phyloP scores from a whole-genome alignment of 2,888 invertebrate species.

The Sthenelais limicola region DNA sequence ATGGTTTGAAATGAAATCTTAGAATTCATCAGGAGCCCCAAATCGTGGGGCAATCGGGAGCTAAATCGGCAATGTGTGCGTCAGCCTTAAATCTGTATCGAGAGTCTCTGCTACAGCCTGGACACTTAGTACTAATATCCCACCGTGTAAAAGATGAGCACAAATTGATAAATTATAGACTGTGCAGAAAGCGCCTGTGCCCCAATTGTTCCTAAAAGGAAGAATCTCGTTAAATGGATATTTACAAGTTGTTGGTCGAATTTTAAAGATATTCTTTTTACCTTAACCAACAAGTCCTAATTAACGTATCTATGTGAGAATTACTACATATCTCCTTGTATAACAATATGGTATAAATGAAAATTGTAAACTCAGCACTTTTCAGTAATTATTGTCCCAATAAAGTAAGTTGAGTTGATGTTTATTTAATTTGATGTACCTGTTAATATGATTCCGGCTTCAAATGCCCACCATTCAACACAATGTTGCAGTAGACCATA shows the following conservation, averaged over 20 bases:
- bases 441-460: slow-evolving; percentile 10
- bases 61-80: too few species aligned
- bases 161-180: slow-evolving; percentile 21
- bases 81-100: too few species aligned
- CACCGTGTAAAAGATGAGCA: slow-evolving; percentile 23
- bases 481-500: slow-evolving; percentile 18
- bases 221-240: background rate
- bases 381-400: background rate
- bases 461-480: slow-evolving; percentile 25
- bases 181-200: slow-evolving; percentile 2
- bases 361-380: background rate
- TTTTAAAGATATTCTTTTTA: background rate
- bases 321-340: background rate
- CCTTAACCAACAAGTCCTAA: background rate
- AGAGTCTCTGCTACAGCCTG: too few species aligned
- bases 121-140: too few species aligned
- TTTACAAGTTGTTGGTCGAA: background rate
- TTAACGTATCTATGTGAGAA: background rate
- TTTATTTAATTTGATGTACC: too few species aligned
- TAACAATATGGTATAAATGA: background rate
- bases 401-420: too few species aligned
- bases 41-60: too few species aligned
- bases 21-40: too few species aligned
- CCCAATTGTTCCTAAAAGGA: background rate
- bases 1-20: too few species aligned